These are phyloP conservation scores for Tragopan temminckii DNA, from an alignment of 2,797 vertebrate genomes.

Conservation along the genomic window DNA sequence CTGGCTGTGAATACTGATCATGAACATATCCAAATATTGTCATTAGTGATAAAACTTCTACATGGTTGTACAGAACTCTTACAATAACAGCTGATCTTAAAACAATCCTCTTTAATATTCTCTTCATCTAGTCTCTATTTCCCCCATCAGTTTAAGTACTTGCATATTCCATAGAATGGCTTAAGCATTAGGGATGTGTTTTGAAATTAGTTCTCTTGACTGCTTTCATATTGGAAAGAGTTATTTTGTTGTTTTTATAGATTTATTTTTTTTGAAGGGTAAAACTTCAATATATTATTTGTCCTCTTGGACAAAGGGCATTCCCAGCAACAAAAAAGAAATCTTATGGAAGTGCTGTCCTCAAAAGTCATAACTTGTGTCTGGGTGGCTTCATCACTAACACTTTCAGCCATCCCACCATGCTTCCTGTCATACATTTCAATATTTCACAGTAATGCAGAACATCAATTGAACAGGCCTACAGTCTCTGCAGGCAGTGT, in stretches of 20 bases:
- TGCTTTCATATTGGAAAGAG: background rate
- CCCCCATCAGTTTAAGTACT: background rate
- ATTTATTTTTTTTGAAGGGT: background rate
- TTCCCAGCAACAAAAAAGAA: background rate
- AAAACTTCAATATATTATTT: background rate
- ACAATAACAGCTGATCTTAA: background rate
- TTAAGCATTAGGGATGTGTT: constrained; percentile 35
- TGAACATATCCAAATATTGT: constrained; percentile 15
- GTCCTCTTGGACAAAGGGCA: background rate
- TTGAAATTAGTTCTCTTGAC: constrained; percentile 13
- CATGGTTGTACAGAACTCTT: background rate
- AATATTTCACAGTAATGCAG: background rate
- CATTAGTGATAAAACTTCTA: background rate
- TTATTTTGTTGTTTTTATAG: too few species aligned
- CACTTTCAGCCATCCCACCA: background rate
- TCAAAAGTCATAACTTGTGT: background rate
- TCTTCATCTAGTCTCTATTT: constrained; percentile 19
- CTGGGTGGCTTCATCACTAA: background rate
- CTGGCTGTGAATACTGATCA: background rate
- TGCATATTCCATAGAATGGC: background rate
- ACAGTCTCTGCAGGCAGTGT: background rate
- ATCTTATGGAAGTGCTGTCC: background rate
- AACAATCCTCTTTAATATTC: background rate
- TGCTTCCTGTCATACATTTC: background rate
- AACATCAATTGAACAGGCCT: background rate